A percentile compares a stretch with the other conserved stretches of the same genome.
These are phyloP conservation scores for Macquaria australasica DNA, from an alignment of 2,113 vertebrate species.

Conservation along the genomic window DNA sequence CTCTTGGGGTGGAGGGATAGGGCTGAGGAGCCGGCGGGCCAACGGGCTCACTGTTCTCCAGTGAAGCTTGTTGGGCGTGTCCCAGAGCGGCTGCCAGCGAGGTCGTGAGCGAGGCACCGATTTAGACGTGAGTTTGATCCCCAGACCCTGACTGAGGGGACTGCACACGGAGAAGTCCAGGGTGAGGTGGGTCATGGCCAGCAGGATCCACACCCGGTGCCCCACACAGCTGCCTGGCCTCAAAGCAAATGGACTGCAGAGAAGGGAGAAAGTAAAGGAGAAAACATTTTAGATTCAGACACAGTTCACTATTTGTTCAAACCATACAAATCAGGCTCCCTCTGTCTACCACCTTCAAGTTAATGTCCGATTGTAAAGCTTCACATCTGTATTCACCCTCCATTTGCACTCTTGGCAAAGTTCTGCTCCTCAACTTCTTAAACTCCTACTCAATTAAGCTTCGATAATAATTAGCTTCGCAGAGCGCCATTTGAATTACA, in stretches of 20 bases:
- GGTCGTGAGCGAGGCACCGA: conserved; percentile 75
- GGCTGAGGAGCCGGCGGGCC: conserved; percentile 74
- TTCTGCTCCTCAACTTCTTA: conserved; percentile 54
- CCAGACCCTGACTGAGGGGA: conserved; percentile 77
- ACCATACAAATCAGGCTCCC: conserved; percentile 9
- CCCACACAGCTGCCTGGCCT: conserved; percentile 81
- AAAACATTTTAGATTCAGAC: conserved; percentile 15
- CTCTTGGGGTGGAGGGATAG: conserved; percentile 70
- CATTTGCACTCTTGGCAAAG: conserved; percentile 43
- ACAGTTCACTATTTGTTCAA: conserved; percentile 20
- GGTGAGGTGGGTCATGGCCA: conserved; percentile 86
- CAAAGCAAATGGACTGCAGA: conserved; percentile 80
- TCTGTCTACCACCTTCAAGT: not conserved
- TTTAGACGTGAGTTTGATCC: conserved; percentile 78
- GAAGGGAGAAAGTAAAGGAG: conserved; percentile 56
- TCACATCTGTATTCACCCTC: conserved; percentile 51
- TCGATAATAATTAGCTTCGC: conserved; percentile 64
- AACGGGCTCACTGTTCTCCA: conserved; percentile 83
- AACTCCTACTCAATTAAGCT: conserved; percentile 61
- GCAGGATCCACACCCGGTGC: conserved; percentile 85
- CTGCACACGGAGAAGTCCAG: conserved; percentile 86
- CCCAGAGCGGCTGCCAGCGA: conserved; percentile 78
- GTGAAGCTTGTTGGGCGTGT: conserved; percentile 76
- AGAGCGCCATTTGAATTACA: conserved; percentile 44
- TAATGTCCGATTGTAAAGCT: conserved; percentile 26